A percentile compares a stretch with the other conserved stretches of the same genome.
phyloP scores from a whole-genome alignment of 1,140 invertebrate genomes.

The Acromyrmex echinatior region DNA sequence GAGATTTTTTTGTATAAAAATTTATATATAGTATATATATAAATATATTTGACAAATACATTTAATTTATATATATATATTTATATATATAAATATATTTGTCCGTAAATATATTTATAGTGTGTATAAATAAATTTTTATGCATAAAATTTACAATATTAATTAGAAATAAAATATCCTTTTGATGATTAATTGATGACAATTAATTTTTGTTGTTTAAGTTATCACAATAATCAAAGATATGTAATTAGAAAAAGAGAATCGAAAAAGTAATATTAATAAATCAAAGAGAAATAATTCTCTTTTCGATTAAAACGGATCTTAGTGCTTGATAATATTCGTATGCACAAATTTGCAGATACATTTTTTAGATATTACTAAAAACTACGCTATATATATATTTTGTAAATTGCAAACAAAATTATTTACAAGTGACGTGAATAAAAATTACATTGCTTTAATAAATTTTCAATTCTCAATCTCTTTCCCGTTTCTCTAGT shows the following conservation, averaged over 20 bases:
- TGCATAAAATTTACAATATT: not conserved
- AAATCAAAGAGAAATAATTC: not conserved
- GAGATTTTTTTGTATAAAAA: not conserved
- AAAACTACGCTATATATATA: not conserved
- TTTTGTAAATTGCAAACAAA: not conserved
- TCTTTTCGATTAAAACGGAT: no score
- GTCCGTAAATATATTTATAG: not conserved
- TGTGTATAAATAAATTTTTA: not conserved
- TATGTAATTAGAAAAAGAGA: not conserved
- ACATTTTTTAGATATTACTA: not conserved
- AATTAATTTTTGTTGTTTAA: not conserved
- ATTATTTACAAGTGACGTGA: not conserved
- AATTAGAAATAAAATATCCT: not conserved
- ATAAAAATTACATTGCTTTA: not conserved
- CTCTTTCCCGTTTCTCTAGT: not conserved
- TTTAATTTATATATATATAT: not conserved
- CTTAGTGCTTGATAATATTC: no score
- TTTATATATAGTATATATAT: not conserved
- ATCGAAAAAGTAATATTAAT: not conserved
- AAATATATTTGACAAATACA: constrained; percentile 2
- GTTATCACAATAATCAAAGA: not conserved
- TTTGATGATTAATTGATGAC: not conserved
- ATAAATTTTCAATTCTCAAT: constrained; percentile 8
- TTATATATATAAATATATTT: not conserved
- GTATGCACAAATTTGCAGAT: no score